phyloP scores from a whole-genome alignment of 2,888 invertebrate species.

The Drosophila mayaguana region DNA sequence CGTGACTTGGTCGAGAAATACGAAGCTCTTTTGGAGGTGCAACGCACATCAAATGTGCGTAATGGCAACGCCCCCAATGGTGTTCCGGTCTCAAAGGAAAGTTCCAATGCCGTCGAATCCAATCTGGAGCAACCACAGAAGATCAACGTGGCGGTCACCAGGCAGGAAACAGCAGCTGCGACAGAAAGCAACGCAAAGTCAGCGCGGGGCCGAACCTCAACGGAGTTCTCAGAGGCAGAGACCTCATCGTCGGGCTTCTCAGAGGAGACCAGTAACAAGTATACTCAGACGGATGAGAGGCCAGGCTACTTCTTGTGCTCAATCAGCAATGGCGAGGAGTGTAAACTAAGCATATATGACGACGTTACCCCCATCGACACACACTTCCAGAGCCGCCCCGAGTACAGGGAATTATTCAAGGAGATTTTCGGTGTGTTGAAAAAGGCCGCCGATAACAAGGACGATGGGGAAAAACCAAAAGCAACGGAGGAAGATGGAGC shows the following conservation, averaged over 20 bases:
- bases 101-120: constrained; percentile 90
- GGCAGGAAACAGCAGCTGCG: constrained; percentile 32
- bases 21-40: constrained; percentile 92
- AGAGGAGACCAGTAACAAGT: constrained; percentile 93
- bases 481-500: constrained; percentile 87
- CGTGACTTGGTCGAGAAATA: constrained; percentile 93
- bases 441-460: constrained; percentile 93
- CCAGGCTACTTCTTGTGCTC: constrained; percentile 94
- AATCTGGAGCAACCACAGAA: constrained; percentile 81
- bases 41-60: constrained; percentile 88
- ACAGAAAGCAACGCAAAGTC: constrained; percentile 53
- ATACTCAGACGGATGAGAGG: constrained; percentile 92
- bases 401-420: constrained; percentile 92
- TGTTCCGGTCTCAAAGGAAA: constrained; percentile 87
- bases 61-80: constrained; percentile 70
- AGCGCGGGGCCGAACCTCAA: constrained; percentile 89
- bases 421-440: constrained; percentile 94
- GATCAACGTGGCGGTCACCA: background rate
- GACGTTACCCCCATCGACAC: constrained; percentile 92
- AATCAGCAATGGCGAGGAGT: constrained; percentile 94
- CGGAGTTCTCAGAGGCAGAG: constrained; percentile 94
- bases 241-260: constrained; percentile 94
- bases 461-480: constrained; percentile 91
- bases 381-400: constrained; percentile 92
- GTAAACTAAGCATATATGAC: constrained; percentile 94